Conservation (phyloP, 2,113 vertebrate species). For the Martes martes region DNA sequence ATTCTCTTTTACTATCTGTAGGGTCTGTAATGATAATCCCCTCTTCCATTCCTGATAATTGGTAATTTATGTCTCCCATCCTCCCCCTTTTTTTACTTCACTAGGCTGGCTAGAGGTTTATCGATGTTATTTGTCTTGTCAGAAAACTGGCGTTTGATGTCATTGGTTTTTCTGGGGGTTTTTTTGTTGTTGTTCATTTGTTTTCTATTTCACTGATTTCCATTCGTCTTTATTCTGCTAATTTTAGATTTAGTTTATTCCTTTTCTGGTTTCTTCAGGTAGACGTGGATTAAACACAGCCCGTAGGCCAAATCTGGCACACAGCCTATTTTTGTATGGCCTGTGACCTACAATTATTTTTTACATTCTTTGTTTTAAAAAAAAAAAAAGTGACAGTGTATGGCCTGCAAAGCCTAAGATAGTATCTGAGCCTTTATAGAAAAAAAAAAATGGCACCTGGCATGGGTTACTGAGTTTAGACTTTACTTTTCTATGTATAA, state of each 20-base stretch:
- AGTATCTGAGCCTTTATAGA: not conserved
- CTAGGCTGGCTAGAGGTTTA: not conserved
- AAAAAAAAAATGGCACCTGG: not conserved
- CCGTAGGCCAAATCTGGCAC: not conserved
- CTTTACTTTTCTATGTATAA: not conserved
- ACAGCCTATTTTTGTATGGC: not conserved
- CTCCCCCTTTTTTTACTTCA: not conserved
- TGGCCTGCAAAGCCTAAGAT: not conserved
- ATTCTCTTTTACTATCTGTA: not conserved
- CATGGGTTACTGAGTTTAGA: not conserved
- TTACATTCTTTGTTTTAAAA: not conserved
- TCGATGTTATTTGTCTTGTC: not conserved
- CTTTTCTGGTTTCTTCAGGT: not conserved
- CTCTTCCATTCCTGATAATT: not conserved
- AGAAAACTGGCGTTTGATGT: not conserved
- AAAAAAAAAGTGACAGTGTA: not conserved
- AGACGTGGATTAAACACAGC: not conserved
- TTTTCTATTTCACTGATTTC: not conserved
- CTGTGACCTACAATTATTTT: not conserved
- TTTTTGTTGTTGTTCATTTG: not conserved
- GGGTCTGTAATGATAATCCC: not conserved
- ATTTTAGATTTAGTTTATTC: conserved; percentile 5
- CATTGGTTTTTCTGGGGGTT: not conserved
- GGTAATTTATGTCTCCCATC: not conserved
- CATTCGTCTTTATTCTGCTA: not conserved